These are phyloP conservation scores for Sparidentex hasta DNA, from an alignment of 2,797 vertebrate genomes.

Conservation along the genomic window DNA sequence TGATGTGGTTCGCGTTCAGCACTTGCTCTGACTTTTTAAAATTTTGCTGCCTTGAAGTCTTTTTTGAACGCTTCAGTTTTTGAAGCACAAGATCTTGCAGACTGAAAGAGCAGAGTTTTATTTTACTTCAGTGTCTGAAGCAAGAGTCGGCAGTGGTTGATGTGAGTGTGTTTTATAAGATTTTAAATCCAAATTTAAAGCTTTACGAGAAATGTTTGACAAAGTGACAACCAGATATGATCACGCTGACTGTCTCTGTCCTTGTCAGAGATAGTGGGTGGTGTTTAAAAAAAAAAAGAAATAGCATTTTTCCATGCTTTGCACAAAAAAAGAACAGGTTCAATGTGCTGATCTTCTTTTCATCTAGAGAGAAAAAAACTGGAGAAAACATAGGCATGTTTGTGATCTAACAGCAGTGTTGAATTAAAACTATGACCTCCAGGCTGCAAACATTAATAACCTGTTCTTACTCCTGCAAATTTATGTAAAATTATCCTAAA, in stretches of 20 bases:
- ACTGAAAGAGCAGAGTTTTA: conserved; percentile 11
- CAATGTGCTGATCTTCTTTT: not conserved
- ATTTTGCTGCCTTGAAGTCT: not conserved
- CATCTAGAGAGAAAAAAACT: not conserved
- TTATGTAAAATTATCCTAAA: too few species aligned
- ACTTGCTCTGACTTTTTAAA: conserved; percentile 6
- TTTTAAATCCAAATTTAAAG: conserved; percentile 34
- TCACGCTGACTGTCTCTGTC: conserved; percentile 20
- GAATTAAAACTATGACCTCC: conserved; percentile 15
- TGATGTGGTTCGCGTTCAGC: conserved; percentile 16
- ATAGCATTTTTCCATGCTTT: conserved; percentile 15
- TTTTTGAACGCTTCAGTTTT: conserved; percentile 31
- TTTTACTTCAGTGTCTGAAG: conserved; percentile 31
- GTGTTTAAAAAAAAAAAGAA: conserved; percentile 26
- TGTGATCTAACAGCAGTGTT: not conserved
- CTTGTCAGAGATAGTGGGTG: conserved; percentile 21
- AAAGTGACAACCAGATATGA: conserved; percentile 39
- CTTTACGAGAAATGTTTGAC: conserved; percentile 22
- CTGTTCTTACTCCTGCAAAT: too few species aligned
- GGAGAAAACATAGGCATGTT: not conserved
- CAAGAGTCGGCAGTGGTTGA: not conserved
- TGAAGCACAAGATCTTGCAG: conserved; percentile 2
- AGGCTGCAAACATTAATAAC: conserved; percentile 6
- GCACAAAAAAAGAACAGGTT: conserved; percentile 6
- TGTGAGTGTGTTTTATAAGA: conserved; percentile 17